These are phyloP conservation scores for Ochropleura leucogaster DNA, from an alignment of 2,888 invertebrate species.

Conservation along the genomic window DNA sequence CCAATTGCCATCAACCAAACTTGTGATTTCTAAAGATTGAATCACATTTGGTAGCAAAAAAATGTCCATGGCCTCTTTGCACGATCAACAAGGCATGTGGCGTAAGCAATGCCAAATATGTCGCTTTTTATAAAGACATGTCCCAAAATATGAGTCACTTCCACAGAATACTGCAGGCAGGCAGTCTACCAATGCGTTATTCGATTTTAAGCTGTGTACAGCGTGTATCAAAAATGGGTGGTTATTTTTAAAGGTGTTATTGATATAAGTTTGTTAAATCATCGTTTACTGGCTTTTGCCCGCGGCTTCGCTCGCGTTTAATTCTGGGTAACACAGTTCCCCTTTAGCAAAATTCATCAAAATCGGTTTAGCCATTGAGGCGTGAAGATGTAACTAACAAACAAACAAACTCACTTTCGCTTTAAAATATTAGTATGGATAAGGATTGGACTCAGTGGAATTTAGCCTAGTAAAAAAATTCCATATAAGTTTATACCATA, in stretches of 20 bases:
- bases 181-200: slow-evolving; percentile 28
- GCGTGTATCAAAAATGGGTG: not conserved
- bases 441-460: no score
- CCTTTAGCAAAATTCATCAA: no score
- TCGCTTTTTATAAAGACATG: slow-evolving; percentile 41
- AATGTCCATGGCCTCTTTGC: not conserved
- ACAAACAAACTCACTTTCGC: no score
- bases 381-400: no score
- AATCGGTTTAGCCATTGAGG: no score
- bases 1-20: not conserved
- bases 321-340: no score
- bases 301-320: no score
- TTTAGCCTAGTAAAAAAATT: no score
- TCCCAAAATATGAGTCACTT: slow-evolving; percentile 43
- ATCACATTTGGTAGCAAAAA: not conserved
- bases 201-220: slow-evolving; percentile 1
- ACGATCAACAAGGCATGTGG: slow-evolving; percentile 13
- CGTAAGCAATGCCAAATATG: slow-evolving; percentile 43
- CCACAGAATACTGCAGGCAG: slow-evolving; percentile 28
- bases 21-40: not conserved
- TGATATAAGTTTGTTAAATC: no score
- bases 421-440: no score
- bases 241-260: not conserved
- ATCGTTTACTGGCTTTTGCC: no score
- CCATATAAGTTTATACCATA: no score